These are phyloP conservation scores for Periophthalmodon schlosseri DNA, from an alignment of 2,113 vertebrate genomes.

Conservation along the genomic window DNA sequence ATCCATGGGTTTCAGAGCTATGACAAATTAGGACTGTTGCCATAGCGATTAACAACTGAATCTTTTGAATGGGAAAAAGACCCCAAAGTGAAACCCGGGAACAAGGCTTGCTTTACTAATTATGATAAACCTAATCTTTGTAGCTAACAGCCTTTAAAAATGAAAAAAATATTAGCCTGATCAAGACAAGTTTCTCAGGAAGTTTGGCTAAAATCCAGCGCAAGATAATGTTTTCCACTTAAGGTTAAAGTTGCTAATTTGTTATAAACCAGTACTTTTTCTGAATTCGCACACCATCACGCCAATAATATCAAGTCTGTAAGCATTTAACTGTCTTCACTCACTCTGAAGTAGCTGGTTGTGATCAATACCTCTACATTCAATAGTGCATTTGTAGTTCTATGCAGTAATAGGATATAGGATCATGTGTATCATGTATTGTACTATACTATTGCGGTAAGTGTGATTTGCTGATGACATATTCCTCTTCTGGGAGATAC, in stretches of 20 bases:
- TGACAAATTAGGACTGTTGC: too few species aligned
- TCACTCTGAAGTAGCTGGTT: background rate
- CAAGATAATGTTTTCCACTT: background rate
- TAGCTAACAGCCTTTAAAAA: too few species aligned
- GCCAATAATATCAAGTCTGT: background rate
- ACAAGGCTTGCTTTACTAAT: too few species aligned
- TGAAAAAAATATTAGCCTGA: background rate
- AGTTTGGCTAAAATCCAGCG: background rate
- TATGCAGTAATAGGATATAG: background rate
- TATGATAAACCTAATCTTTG: too few species aligned
- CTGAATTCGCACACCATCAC: background rate
- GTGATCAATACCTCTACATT: background rate
- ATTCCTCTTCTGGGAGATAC: background rate
- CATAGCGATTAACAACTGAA: too few species aligned
- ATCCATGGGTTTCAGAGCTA: too few species aligned
- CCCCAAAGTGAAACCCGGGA: too few species aligned
- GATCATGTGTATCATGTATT: background rate
- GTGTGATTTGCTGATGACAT: background rate
- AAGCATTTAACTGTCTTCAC: background rate
- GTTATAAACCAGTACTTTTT: background rate
- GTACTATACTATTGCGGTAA: background rate
- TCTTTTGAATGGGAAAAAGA: too few species aligned
- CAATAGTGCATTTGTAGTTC: background rate
- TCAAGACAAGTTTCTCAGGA: background rate
- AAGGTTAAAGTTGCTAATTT: background rate